phyloP scores from a whole-genome alignment of 2,888 invertebrate species.

The Erebia epiphron region DNA sequence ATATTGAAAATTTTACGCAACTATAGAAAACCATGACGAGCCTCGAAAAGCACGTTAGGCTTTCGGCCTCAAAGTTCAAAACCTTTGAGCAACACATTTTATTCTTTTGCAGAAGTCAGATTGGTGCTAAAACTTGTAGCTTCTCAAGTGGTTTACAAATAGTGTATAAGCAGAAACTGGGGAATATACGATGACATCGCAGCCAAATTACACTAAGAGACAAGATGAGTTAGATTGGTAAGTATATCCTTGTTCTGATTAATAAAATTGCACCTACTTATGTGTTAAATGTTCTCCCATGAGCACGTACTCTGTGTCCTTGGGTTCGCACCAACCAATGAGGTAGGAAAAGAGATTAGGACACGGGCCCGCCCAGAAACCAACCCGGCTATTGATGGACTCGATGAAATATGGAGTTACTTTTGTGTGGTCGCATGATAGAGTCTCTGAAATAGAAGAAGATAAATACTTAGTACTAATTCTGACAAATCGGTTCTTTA shows the following conservation, averaged over 20 bases:
- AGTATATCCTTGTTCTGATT: background rate
- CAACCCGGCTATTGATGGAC: slow-evolving; percentile 90
- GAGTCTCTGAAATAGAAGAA: slow-evolving; percentile 85
- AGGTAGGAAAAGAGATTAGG: slow-evolving; percentile 91
- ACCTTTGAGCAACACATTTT: too few relatives aligned
- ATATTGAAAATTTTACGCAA: too few relatives aligned
- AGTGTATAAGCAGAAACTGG: too few relatives aligned
- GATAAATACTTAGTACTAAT: too few relatives aligned
- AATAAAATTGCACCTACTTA: slow-evolving; percentile 81
- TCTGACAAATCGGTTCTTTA: background rate
- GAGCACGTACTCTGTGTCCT: slow-evolving; percentile 89
- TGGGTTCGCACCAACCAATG: slow-evolving; percentile 92
- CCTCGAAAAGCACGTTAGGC: too few relatives aligned
- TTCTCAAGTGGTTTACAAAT: too few relatives aligned
- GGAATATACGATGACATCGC: too few relatives aligned
- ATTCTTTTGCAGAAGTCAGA: too few relatives aligned
- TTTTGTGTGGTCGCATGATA: slow-evolving; percentile 95
- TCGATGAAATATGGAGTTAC: slow-evolving; percentile 96
- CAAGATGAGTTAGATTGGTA: background rate
- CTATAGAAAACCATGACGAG: too few relatives aligned
- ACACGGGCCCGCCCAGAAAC: slow-evolving; percentile 94
- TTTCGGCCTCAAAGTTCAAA: too few relatives aligned
- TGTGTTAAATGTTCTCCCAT: slow-evolving; percentile 93
- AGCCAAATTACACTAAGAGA: background rate
- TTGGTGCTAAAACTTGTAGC: too few relatives aligned